Percentiles rank a stretch among this genome's conserved stretches.
Evolutionary conservation across 2,888 invertebrate genomes (phyloP).

Genomic region (Drosophila multiciliata): DNA sequence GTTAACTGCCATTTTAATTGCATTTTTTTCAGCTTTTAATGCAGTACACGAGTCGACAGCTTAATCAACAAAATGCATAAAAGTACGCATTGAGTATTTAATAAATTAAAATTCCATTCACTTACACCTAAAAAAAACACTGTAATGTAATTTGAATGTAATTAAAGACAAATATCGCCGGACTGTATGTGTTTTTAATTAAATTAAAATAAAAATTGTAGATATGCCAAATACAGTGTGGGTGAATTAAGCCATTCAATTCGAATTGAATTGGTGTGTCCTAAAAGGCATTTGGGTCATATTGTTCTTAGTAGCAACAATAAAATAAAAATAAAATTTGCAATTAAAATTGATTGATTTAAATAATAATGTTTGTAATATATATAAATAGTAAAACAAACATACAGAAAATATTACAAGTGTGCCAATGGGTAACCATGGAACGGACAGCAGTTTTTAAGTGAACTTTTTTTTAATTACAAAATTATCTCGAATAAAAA

Average conservation of each 20-base stretch:
- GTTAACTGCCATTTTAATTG: constrained; percentile 10
- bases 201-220: constrained; percentile 7
- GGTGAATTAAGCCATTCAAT: not conserved
- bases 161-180: constrained; percentile 21
- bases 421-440: not conserved
- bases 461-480: not conserved
- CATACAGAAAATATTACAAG: not conserved
- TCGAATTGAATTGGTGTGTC: not conserved
- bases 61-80: constrained; percentile 30
- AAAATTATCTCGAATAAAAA: not conserved
- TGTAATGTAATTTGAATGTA: constrained; percentile 5
- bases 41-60: constrained; percentile 17
- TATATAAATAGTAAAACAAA: not conserved
- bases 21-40: constrained; percentile 9
- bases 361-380: not conserved
- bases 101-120: constrained; percentile 7
- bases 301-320: not conserved
- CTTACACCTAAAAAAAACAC: not conserved
- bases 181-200: constrained; percentile 1
- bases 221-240: not conserved
- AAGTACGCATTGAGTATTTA: constrained; percentile 22
- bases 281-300: not conserved
- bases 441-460: not conserved
- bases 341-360: not conserved
- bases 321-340: not conserved